Percentiles rank a stretch among this genome's conserved stretches.
These are phyloP conservation scores for Seriola quinqueradiata DNA, from an alignment of 2,113 vertebrate species.

Conservation along the genomic window DNA sequence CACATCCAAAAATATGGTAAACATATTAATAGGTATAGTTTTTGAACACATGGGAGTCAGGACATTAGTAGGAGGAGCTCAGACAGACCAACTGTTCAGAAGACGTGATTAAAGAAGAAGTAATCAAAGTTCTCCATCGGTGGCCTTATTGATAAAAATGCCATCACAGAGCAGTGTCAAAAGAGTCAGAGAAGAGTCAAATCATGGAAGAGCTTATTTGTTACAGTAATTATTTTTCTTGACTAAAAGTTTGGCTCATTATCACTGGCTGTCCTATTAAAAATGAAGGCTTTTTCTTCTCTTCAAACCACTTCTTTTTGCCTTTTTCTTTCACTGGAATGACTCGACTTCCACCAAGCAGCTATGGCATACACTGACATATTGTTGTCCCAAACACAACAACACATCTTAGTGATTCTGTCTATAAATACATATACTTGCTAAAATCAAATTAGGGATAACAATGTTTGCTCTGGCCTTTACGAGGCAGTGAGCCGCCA, in stretches of 20 bases:
- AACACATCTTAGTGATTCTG: background rate
- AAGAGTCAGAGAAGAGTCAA: background rate
- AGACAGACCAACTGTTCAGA: slow-evolving; percentile 1
- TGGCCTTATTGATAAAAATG: slow-evolving; percentile 16
- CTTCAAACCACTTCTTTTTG: background rate
- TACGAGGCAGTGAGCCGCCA: background rate
- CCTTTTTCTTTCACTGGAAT: background rate
- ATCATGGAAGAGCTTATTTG: background rate
- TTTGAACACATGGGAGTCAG: background rate
- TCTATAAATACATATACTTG: background rate
- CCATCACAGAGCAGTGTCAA: background rate
- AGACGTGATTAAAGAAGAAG: slow-evolving; percentile 21
- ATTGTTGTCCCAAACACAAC: background rate
- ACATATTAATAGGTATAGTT: slow-evolving; percentile 5
- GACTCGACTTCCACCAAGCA: background rate
- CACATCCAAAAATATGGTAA: background rate
- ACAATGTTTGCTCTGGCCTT: slow-evolving; percentile 7
- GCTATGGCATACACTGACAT: background rate
- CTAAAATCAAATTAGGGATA: slow-evolving; percentile 13
- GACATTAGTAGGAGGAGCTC: background rate
- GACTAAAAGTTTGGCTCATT: background rate
- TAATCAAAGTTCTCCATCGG: slow-evolving; percentile 20
- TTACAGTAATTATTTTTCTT: slow-evolving; percentile 5
- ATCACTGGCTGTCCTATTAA: background rate
- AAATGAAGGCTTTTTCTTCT: background rate